Conservation (phyloP, 2,888 invertebrate species). For the Liodrosophila aerea region DNA sequence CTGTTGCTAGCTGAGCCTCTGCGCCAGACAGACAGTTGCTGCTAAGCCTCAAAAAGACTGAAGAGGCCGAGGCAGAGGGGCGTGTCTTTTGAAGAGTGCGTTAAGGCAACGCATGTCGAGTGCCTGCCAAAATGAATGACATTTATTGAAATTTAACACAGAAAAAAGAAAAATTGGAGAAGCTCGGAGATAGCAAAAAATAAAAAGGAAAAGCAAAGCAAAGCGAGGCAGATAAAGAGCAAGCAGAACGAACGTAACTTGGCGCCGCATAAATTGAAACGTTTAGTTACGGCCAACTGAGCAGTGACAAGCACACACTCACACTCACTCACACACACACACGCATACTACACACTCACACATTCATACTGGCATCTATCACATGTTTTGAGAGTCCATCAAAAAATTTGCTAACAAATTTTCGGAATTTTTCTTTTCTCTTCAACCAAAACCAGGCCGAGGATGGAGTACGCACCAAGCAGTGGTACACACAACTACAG, state of each 20-base stretch:
- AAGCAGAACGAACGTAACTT: conserved; percentile 9
- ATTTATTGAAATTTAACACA: conserved; percentile 72
- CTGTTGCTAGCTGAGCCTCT: not conserved
- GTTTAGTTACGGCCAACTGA: conserved; percentile 69
- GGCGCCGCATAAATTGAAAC: conserved; percentile 66
- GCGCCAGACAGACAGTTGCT: not conserved
- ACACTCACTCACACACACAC: not conserved
- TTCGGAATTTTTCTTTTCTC: too few species aligned
- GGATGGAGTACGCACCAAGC: conserved; percentile 91
- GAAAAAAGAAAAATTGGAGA: conserved; percentile 12
- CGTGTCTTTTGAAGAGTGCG: conserved; percentile 39
- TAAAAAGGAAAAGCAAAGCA: conserved; percentile 34
- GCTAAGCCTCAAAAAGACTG: conserved; percentile 8
- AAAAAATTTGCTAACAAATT: too few species aligned
- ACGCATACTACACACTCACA: conserved; percentile 13
- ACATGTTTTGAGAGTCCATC: conserved; percentile 59
- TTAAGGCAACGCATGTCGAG: conserved; percentile 65
- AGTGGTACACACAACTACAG: conserved; percentile 95
- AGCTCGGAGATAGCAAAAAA: conserved; percentile 19
- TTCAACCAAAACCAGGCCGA: too few species aligned
- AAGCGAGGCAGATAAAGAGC: conserved; percentile 50
- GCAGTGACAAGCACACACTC: conserved; percentile 30
- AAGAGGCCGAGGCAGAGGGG: conserved; percentile 2
- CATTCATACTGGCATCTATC: conserved; percentile 44
- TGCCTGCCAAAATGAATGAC: conserved; percentile 76